phyloP scores from a whole-genome alignment of 2,797 vertebrate species.

The Oreonectes daqikongensis region DNA sequence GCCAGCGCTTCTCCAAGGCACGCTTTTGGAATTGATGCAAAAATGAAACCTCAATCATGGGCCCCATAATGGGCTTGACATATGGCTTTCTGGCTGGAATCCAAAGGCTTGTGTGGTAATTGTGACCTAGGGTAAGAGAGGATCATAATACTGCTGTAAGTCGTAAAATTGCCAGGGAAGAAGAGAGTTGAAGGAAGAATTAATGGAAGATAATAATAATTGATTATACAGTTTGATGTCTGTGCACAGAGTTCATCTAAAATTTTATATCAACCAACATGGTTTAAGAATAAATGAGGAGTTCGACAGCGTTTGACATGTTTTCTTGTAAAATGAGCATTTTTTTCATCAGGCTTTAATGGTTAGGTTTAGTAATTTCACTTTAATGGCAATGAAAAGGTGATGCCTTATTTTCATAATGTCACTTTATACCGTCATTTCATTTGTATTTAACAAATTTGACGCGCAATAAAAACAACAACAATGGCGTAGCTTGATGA shows the following conservation, averaged over 20 bases:
- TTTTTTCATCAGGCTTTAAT: too few species aligned
- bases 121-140: constrained; percentile 30
- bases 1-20: constrained; percentile 27
- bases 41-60: constrained; percentile 40
- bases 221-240: neutral
- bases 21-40: constrained; percentile 47
- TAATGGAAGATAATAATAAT: neutral
- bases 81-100: constrained; percentile 25
- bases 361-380: too few species aligned
- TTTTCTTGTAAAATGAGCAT: too few species aligned
- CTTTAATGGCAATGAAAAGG: too few species aligned
- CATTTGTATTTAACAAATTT: too few species aligned
- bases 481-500: too few species aligned
- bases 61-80: constrained; percentile 30
- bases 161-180: constrained; percentile 2
- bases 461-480: too few species aligned
- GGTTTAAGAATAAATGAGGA: neutral
- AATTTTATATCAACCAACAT: neutral
- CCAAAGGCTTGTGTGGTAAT: constrained; percentile 27
- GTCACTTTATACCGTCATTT: too few species aligned
- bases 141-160: constrained; percentile 24
- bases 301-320: too few species aligned
- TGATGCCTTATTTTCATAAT: too few species aligned
- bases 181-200: constrained; percentile 1
- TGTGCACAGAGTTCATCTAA: neutral